phyloP scores from a whole-genome alignment of 2,797 vertebrate species.

The Parotocinclus haroldoi region DNA sequence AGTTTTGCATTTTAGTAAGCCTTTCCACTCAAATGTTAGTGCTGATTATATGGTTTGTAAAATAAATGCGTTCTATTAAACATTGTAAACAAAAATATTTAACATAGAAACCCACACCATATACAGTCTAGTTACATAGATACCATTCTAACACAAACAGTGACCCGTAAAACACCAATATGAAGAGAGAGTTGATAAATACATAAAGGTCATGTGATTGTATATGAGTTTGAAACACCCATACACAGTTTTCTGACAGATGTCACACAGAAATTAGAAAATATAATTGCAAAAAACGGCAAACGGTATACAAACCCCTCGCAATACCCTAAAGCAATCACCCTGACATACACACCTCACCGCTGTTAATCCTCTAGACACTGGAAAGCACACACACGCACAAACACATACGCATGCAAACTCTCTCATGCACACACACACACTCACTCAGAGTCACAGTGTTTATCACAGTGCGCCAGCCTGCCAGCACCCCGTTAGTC shows the following conservation, averaged over 20 bases:
- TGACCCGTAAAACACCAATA: too few species aligned
- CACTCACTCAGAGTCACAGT: constrained; percentile 70
- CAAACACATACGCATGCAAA: constrained; percentile 43
- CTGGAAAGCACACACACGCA: constrained; percentile 49
- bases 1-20: too few species aligned
- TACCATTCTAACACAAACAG: too few species aligned
- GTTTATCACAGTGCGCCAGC: constrained; percentile 79
- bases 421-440: constrained; percentile 51
- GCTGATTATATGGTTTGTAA: too few species aligned
- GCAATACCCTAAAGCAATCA: constrained; percentile 76
- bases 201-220: constrained; percentile 18
- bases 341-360: constrained; percentile 73
- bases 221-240: constrained; percentile 18
- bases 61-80: too few species aligned
- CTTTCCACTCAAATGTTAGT: too few species aligned
- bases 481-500: constrained; percentile 78
- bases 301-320: constrained; percentile 73
- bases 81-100: too few species aligned
- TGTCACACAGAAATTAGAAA: constrained; percentile 63
- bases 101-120: too few species aligned
- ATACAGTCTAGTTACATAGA: too few species aligned
- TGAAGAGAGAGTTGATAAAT: not conserved
- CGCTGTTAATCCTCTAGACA: constrained; percentile 70
- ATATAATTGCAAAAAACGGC: constrained; percentile 78
- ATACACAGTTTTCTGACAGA: constrained; percentile 54